phyloP scores from a whole-genome alignment of 2,888 invertebrate species.

The Ecdyonurus torrentis region DNA sequence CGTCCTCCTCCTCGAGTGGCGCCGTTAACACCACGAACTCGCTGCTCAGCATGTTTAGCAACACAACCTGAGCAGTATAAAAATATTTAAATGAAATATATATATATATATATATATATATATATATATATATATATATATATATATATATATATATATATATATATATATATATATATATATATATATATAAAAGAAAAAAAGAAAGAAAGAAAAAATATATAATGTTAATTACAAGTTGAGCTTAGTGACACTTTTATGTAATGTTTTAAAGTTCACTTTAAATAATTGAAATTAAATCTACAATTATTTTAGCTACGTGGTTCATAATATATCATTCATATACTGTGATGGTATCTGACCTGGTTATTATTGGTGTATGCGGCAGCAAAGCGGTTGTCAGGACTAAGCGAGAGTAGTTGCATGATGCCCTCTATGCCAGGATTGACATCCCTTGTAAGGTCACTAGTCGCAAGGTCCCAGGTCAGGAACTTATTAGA shows the following conservation, averaged over 20 bases:
- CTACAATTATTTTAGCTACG: no score
- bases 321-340: background rate
- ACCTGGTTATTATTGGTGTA: constrained; percentile 91
- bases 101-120: no score
- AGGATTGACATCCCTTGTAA: constrained; percentile 83
- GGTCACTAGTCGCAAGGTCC: constrained; percentile 89
- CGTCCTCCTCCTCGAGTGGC: constrained; percentile 50
- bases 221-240: no score
- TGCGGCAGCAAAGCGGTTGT: constrained; percentile 91
- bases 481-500: constrained; percentile 95
- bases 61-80: constrained; percentile 63
- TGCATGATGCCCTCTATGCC: constrained; percentile 94
- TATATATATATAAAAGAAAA: no score
- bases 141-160: no score
- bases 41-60: constrained; percentile 85
- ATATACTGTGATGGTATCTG: constrained; percentile 13
- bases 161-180: no score
- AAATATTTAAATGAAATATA: no score
- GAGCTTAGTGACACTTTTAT: no score
- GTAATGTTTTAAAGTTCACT: no score
- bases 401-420: constrained; percentile 76
- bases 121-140: no score
- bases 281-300: background rate
- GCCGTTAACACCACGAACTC: constrained; percentile 79
- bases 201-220: no score